Base-by-base conservation (phyloP, 2,888 invertebrate genomes). In the Rotaria macrura region DNA sequence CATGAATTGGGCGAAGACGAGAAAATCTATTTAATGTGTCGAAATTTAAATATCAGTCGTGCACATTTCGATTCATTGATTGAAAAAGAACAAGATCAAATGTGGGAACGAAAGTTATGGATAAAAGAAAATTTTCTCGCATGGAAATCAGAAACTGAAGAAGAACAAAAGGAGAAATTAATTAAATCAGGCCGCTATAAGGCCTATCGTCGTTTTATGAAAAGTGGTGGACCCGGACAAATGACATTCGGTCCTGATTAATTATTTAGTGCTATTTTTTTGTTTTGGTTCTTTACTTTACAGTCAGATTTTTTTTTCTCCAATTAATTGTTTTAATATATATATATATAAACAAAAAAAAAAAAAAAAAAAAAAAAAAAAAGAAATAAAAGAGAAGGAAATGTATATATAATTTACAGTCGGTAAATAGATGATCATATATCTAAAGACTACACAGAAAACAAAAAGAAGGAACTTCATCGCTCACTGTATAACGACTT, bases 161-260 rank as follows among this genome's bases (percentile, higher is more conserved):
- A 95, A 88, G 94, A 95, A 89, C 93, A 94, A 89, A 95, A 95
- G 89, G 94, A 94, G 88, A 94, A 95, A 88, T 90, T 96, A 89
- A 95, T 96, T 0, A 95, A 95, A 89, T 96, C 94, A 91, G 94
- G 94, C 85, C 93, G 94, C 89, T 95, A 95, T 90, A 96, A 96
- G 91, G 94, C 95, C 87, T 96, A 96, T 89, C 92, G 96, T 87
- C 92, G 96, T 86, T 96, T 95, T 90, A 94, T 96, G 92, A 96
- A 95, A 91, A 95, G 94, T 89, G 95, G 95, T 90, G 96, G 95
- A 6, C 93, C 95, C 0, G 94, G 95, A 1, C 93, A 96, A 89
- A 95, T 96, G 92, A 95, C 95, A n/a, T 96, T 96, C 88, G 90
- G 47, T 47, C 43, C 5, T 17, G 65, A 65, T 65, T 65, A 65